Conservation (phyloP, 64 coral and sea anemone species). For the Stichodactyla helianthus region DNA sequence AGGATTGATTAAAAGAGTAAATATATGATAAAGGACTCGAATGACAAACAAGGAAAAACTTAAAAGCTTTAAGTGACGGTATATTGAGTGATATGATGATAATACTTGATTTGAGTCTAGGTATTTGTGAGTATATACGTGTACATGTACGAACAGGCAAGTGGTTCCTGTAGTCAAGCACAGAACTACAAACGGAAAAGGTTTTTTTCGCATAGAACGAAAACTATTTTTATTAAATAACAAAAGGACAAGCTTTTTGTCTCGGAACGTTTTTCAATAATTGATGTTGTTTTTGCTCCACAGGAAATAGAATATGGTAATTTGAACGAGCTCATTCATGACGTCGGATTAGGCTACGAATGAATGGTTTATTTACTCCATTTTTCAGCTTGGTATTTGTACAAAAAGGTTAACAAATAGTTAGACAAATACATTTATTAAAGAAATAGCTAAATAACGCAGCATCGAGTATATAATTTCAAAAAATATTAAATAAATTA, state of each 20-base stretch:
- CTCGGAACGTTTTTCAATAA: neutral
- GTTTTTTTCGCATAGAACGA: neutral
- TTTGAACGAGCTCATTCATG: neutral
- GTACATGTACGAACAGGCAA: too few species aligned
- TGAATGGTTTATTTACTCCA: neutral
- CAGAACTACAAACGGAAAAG: neutral
- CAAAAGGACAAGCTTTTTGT: neutral
- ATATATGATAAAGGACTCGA: neutral
- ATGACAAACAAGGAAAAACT: neutral
- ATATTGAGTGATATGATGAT: neutral
- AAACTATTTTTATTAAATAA: neutral
- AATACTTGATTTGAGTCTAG: neutral
- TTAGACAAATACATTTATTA: neutral
- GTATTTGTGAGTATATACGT: neutral
- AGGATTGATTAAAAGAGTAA: neutral
- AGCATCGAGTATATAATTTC: too few species aligned
- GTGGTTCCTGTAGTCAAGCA: too few species aligned
- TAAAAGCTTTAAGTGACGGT: neutral
- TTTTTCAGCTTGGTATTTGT: neutral
- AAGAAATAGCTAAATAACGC: neutral
- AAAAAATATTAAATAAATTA: neutral
- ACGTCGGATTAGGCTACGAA: neutral
- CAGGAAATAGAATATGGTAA: constrained; percentile 3
- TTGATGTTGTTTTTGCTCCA: neutral
- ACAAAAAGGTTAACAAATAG: neutral